Percentiles rank a stretch among this genome's conserved stretches.
phyloP scores from a whole-genome alignment of 1,140 invertebrate genomes.

The Cydia fagiglandana region DNA sequence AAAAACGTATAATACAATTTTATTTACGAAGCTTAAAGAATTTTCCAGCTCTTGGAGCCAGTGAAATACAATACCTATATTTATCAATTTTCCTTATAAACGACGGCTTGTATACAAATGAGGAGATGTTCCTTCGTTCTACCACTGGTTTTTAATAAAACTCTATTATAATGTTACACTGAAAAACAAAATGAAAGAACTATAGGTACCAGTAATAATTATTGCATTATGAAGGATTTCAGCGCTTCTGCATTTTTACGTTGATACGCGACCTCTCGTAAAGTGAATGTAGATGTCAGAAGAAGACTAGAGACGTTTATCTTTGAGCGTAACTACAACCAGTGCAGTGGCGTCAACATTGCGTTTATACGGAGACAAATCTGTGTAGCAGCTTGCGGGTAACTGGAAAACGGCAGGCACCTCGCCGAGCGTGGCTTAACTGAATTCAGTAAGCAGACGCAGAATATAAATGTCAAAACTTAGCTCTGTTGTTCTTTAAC shows the following conservation, averaged over 20 bases:
- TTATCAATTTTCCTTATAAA: not conserved
- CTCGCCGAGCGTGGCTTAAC: constrained; percentile 25
- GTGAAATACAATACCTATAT: not conserved
- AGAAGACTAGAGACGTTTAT: constrained; percentile 19
- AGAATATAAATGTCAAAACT: constrained; percentile 32
- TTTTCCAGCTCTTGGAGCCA: not conserved
- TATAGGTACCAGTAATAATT: too few relatives aligned
- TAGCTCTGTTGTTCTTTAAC: constrained; percentile 27
- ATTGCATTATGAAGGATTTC: too few relatives aligned
- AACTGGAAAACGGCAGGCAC: constrained; percentile 11
- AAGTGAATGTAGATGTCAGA: not conserved
- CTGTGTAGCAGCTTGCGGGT: constrained; percentile 30
- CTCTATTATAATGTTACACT: not conserved
- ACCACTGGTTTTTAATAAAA: not conserved
- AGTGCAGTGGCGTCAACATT: not conserved
- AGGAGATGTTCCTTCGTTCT: not conserved
- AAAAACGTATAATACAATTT: not conserved
- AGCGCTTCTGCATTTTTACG: too few relatives aligned
- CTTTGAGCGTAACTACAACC: not conserved
- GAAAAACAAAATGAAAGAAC: not conserved
- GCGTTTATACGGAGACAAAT: constrained; percentile 27
- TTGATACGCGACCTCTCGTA: too few relatives aligned
- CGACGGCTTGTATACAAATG: not conserved
- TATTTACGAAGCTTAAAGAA: not conserved
- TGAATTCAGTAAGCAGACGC: constrained; percentile 30